Evolutionary conservation across 2,888 invertebrate genomes (phyloP), one percentile per base, ranked within the genome.

Genomic region (Saturnia pavonia): DNA sequence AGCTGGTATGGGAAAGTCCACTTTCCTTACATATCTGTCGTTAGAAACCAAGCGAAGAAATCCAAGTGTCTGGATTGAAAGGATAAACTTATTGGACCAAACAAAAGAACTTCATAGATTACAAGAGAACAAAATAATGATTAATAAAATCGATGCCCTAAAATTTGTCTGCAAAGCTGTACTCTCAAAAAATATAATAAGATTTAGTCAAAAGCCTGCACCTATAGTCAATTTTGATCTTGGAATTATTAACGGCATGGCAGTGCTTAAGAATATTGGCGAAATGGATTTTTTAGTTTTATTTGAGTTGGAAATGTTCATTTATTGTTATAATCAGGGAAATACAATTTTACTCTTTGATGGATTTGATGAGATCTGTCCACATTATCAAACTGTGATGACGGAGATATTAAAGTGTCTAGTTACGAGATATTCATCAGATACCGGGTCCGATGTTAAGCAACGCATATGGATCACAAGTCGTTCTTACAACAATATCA

Each of bases 1-100:
- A 27, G 67, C 75, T 27, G 71, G 69, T 0, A 74, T 67, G 72
- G 72, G 75, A 16, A 75, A 75, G 45, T 75, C 74, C 16, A 73
- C 72, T 22, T 70, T 75, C n/a, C 71, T 75, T 12, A 74, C 73
- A 16, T 68, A 75, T 40, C 16, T 71, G 40, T 72, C 72, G 12
- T 19, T 71, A 3, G 51, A 63, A 34, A 71, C 72, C 19, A 72
- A 71, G 69, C 22, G n/a, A 42, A n/a, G 16, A 14, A 43, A 65
- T 67, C 70, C 72, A 6, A 51, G 60, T 43, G 42, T 69, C 7
- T 72, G 70, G 72, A 71, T 72, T 69, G 69, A 67, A 34, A 67
- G 72, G 27, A 70, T 51, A 25, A 72, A 66, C 57, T 69, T 72
- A 54, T 43, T 65, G 4, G 71, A 71, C 34, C 66, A 70, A 45